Evolutionary conservation across 2,113 vertebrate genomes (phyloP).

Genomic region (Tetrao urogallus): DNA sequence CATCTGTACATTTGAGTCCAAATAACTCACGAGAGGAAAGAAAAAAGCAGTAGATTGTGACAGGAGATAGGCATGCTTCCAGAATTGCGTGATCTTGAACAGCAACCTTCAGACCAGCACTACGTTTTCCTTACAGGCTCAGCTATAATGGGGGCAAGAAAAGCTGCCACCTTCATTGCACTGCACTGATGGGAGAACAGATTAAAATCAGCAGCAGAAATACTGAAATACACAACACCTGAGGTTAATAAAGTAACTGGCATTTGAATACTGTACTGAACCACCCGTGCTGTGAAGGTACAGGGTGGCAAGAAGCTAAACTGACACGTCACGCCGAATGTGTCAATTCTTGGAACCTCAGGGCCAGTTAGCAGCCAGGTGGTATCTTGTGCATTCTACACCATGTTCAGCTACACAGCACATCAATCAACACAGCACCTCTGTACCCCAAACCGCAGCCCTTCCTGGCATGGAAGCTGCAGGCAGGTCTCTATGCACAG

Average conservation of each 20-base stretch:
- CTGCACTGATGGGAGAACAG: background rate
- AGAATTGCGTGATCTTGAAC: background rate
- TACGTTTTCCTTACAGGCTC: background rate
- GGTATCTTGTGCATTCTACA: fast-evolving
- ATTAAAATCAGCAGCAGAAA: background rate
- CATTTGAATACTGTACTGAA: background rate
- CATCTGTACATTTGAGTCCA: background rate
- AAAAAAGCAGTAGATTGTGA: background rate
- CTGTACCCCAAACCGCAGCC: background rate
- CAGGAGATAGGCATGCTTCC: background rate
- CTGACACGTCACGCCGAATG: fast-evolving
- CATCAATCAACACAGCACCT: background rate
- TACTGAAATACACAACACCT: fast-evolving
- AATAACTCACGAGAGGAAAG: background rate
- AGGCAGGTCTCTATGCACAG: fast-evolving
- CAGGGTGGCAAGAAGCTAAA: background rate
- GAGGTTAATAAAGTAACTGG: background rate
- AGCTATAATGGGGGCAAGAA: background rate
- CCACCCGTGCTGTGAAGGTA: background rate
- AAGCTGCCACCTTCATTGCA: background rate
- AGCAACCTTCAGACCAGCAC: background rate
- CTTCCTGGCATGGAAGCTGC: background rate
- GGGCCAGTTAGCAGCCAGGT: background rate
- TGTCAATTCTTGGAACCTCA: background rate
- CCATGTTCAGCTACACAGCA: background rate